Percentiles rank a stretch among this genome's conserved stretches.
Evolutionary conservation across 2,888 invertebrate genomes (phyloP).

Genomic region (Rotaria magnacalcarata): DNA sequence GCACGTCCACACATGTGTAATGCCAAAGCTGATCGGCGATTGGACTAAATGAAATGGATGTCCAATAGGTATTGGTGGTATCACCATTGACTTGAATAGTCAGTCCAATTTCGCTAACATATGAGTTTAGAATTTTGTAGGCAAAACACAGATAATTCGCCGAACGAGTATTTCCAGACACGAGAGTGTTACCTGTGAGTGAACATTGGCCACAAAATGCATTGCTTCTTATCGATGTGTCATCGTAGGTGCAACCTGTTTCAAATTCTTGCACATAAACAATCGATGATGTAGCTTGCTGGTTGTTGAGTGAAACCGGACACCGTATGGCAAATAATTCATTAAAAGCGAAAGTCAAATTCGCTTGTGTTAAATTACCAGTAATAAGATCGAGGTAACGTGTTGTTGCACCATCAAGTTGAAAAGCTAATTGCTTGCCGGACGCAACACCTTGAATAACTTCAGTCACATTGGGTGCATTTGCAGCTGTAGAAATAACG

Average conservation of each 20-base stretch:
- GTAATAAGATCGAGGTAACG: conserved; percentile 3
- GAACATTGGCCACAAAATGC: conserved; percentile 45
- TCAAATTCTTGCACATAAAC: conserved; percentile 35
- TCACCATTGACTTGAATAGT: not conserved
- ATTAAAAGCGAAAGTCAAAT: not conserved
- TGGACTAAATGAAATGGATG: not conserved
- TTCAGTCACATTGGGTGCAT: not conserved
- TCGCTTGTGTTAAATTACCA: not conserved
- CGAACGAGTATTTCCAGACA: not conserved
- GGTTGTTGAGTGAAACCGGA: conserved; percentile 28
- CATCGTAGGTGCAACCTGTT: not conserved
- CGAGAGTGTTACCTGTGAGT: too few species aligned
- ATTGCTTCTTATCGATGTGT: not conserved
- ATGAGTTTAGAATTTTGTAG: not conserved
- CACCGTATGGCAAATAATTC: conserved; percentile 37
- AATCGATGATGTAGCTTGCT: not conserved
- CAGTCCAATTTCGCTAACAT: not conserved
- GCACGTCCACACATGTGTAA: conserved; percentile 37
- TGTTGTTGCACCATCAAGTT: not conserved
- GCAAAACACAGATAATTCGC: not conserved
- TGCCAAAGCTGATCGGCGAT: conserved; percentile 39
- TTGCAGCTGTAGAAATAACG: not conserved
- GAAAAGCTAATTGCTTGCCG: conserved; percentile 24
- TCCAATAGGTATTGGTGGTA: not conserved
- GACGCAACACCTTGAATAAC: conserved; percentile 36